phyloP scores from a whole-genome alignment of 2,888 invertebrate genomes.

The Acanthococcus lagerstroemiae region DNA sequence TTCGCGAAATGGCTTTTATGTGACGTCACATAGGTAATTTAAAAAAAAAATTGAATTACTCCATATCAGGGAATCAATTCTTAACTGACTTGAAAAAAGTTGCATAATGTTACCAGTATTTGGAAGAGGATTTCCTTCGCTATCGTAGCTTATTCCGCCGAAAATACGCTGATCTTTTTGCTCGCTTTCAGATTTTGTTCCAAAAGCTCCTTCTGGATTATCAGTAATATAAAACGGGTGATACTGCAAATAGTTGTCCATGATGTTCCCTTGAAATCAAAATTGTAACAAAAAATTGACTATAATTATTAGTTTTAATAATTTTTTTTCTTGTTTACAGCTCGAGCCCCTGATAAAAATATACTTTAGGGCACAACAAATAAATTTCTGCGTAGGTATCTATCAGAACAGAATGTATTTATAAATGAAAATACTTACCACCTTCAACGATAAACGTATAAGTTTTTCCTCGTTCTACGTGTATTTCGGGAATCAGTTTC shows the following conservation, averaged over 20 bases:
- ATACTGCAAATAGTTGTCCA: constrained; percentile 47
- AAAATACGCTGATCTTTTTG: constrained; percentile 62
- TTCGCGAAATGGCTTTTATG: too few relatives aligned
- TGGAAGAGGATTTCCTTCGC: constrained; percentile 66
- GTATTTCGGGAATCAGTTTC: constrained; percentile 75
- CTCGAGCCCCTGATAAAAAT: too few relatives aligned
- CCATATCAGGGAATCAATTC: too few relatives aligned
- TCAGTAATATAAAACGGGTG: constrained; percentile 88
- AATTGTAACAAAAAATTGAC: neutral
- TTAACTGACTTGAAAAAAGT: too few relatives aligned
- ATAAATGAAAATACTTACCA: constrained; percentile 40
- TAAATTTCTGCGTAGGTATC: neutral
- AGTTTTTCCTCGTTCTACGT: constrained; percentile 73
- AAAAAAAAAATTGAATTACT: too few relatives aligned
- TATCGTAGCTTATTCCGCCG: constrained; percentile 69
- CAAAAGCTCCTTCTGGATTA: constrained; percentile 74
- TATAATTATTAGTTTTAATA: neutral
- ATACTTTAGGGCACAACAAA: neutral
- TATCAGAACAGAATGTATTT: too few relatives aligned
- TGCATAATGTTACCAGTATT: constrained; percentile 52
- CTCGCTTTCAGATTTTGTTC: constrained; percentile 61
- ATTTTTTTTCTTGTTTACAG: neutral
- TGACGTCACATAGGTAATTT: too few relatives aligned
- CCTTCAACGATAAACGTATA: constrained; percentile 82
- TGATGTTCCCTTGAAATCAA: constrained; percentile 10